A percentile compares a stretch with the other conserved stretches of the same genome.
phyloP scores from a whole-genome alignment of 1,140 invertebrate genomes.

The Kradibia gibbosae region DNA sequence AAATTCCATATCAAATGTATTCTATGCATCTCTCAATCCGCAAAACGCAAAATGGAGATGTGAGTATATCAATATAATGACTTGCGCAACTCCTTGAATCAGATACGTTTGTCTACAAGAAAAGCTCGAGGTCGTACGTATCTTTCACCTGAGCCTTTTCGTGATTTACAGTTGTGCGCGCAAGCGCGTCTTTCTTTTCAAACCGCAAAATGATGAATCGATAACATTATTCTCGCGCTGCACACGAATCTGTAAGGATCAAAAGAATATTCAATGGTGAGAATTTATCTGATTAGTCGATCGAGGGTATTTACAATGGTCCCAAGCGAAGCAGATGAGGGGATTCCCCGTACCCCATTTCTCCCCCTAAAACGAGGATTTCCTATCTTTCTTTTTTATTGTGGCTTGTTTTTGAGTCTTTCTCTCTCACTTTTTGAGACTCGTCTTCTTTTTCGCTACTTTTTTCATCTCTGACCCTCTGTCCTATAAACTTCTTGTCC shows the following conservation, averaged over 20 bases:
- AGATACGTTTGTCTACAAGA: background rate
- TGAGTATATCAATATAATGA: background rate
- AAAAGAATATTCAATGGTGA: constrained; percentile 51
- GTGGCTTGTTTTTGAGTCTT: background rate
- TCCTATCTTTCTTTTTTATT: background rate
- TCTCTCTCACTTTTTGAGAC: background rate
- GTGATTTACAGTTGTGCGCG: constrained; percentile 22
- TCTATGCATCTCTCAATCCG: background rate
- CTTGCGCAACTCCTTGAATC: background rate
- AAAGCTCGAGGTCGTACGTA: background rate
- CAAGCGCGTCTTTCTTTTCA: constrained; percentile 10
- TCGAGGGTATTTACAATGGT: constrained; percentile 19
- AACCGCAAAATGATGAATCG: constrained; percentile 35
- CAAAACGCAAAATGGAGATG: background rate
- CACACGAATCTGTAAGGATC: constrained; percentile 21
- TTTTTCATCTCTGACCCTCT: background rate
- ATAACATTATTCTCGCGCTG: constrained; percentile 36
- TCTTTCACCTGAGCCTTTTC: constrained; percentile 26
- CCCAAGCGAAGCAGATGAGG: background rate
- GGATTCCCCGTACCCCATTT: constrained; percentile 5
- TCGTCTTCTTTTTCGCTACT: background rate
- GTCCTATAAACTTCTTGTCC: background rate
- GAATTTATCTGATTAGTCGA: constrained; percentile 51
- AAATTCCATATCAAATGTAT: background rate
- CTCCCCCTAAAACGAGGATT: background rate